A percentile compares a stretch with the other conserved stretches of the same genome.
These are phyloP conservation scores for Drosophila ohnishii DNA, from an alignment of 1,140 invertebrate genomes.

Conservation along the genomic window DNA sequence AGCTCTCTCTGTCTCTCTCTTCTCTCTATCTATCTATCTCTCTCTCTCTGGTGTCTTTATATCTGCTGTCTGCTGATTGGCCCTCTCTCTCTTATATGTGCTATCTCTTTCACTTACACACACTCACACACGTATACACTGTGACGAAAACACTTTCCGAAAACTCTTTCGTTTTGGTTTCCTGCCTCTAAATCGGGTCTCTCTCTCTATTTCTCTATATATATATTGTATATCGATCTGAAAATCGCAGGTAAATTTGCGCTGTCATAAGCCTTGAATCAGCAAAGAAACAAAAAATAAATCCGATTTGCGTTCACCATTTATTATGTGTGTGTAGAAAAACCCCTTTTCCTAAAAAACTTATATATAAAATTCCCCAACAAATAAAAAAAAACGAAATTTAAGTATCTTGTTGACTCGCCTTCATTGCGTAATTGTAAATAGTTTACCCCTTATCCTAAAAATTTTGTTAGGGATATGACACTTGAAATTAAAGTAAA, in stretches of 20 bases:
- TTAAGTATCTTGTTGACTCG: slow-evolving; percentile 32
- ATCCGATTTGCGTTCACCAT: slow-evolving; percentile 43
- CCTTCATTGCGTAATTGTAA: slow-evolving; percentile 34
- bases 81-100: slow-evolving; percentile 31
- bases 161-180: slow-evolving; percentile 23
- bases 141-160: slow-evolving; percentile 20
- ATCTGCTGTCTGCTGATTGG: slow-evolving; percentile 44
- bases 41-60: slow-evolving; percentile 16
- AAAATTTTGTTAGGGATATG: slow-evolving; percentile 8
- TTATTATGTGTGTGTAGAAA: slow-evolving; percentile 49
- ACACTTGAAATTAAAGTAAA: not conserved
- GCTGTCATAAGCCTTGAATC: slow-evolving; percentile 59
- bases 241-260: slow-evolving; percentile 73
- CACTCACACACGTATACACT: slow-evolving; percentile 1
- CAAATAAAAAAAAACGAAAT: slow-evolving; percentile 2
- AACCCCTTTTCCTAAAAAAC: slow-evolving; percentile 2
- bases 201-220: slow-evolving; percentile 27
- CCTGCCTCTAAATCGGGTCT: slow-evolving; percentile 22
- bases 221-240: slow-evolving; percentile 26
- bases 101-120: slow-evolving; percentile 15
- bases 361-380: slow-evolving; percentile 8
- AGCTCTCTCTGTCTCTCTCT: not conserved
- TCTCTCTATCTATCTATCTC: slow-evolving; percentile 1
- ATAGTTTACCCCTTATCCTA: slow-evolving; percentile 14
- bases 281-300: slow-evolving; percentile 31